Evolutionary conservation across 2,797 vertebrate species (phyloP).

Genomic region (Oophaga sylvatica): DNA sequence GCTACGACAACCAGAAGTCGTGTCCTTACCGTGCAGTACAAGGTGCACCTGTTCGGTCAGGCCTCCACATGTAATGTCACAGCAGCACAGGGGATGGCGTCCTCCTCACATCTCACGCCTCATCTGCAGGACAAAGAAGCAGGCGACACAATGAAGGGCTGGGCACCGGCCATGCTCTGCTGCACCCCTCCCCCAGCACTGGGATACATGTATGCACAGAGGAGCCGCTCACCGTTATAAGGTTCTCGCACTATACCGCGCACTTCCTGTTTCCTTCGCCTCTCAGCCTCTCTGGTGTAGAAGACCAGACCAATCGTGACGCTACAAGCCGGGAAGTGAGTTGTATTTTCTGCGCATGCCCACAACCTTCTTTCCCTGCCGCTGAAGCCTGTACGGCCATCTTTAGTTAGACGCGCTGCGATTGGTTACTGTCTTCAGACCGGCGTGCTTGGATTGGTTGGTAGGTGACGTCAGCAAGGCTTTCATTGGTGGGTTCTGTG

Average conservation of each 20-base stretch:
- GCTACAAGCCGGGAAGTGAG: constrained; percentile 27
- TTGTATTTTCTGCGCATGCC: constrained; percentile 7
- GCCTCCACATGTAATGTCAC: too few relatives aligned
- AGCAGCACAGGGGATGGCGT: background rate
- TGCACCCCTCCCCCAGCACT: background rate
- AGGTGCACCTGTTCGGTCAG: background rate
- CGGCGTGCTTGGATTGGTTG: background rate
- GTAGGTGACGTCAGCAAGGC: background rate
- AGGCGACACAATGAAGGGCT: constrained; percentile 20
- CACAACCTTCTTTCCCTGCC: background rate
- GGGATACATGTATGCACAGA: background rate
- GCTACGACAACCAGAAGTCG: background rate
- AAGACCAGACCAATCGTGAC: constrained; percentile 15
- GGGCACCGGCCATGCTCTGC: background rate
- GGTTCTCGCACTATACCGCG: constrained; percentile 7
- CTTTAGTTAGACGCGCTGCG: background rate
- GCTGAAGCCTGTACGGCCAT: constrained; percentile 31
- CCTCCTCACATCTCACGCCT: background rate
- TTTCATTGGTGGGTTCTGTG: constrained; percentile 1
- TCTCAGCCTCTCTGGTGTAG: background rate
- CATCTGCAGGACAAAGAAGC: constrained; percentile 29
- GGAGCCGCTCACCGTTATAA: constrained; percentile 14
- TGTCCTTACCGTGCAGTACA: background rate
- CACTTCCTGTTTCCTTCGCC: constrained; percentile 56
- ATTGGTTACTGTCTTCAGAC: background rate